Base-by-base conservation (phyloP, 2,113 vertebrate genomes). In the Sinocyclocheilus rhinocerous region DNA sequence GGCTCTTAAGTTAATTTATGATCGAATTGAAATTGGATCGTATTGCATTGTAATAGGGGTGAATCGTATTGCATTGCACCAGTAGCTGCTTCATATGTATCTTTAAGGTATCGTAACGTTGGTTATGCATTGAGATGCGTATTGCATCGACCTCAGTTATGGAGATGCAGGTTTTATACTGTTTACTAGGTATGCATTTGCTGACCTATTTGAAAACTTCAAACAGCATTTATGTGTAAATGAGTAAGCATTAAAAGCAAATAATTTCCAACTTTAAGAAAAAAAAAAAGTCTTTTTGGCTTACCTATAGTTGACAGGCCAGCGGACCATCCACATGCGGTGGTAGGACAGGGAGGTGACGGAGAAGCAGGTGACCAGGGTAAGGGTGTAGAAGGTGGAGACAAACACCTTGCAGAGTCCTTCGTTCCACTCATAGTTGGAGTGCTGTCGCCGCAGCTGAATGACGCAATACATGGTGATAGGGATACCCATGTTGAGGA, bases 311-410 rank as follows among this genome's bases (percentile, higher is more conserved):
- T 98, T 98, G 52, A 98, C 97, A 0, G 97, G 97, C 97, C 97
- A 98, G 85, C 97, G 96, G 5, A 98, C 97, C 97, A 98, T 98
- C 97, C 97, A 98, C 97, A 98, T 98, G 83, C 97, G 97, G 90
- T 98, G 97, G 91, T 98, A 98, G 90, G 97, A 97, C 18, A 98
- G 95, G 0, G 97, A 98, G 77, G 97, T 98, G 92, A 98, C 96
- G 0, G 96, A 97, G 94, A 98, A 98, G 93, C 97, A 98, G 77
- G 97, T 98, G 93, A 96, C 97, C 92, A 98, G 89, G 0, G 97
- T 97, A 80, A 98, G 94, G 6, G 97, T 98, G 92, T 98, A 98
- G 94, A 98, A 98, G 84, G 97, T 97, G 84, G 97, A 98, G 77
- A 98, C 97, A 1, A 98, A 98, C 86, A 97, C 96, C 90, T 98